Conservation (phyloP, 2,113 vertebrate genomes). For the Cyprinodon variegatus region DNA sequence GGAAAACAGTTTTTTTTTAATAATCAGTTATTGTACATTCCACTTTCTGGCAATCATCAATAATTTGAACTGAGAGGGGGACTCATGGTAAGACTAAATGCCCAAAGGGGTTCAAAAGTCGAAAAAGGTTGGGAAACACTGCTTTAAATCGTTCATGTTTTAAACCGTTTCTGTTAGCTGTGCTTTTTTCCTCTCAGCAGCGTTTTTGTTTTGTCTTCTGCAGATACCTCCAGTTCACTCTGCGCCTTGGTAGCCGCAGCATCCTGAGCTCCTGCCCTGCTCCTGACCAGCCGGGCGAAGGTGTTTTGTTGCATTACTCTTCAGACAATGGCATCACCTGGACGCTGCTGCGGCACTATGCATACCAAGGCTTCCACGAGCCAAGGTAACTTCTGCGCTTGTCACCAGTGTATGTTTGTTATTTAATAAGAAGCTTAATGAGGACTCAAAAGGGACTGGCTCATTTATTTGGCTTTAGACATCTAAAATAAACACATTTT, state of each 20-base stretch:
- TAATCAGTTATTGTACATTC: too few relatives aligned
- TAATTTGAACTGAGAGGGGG: too few relatives aligned
- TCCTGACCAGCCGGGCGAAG: conserved; percentile 94
- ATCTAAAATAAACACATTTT: neutral
- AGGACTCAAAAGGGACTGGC: too few relatives aligned
- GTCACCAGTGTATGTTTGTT: neutral
- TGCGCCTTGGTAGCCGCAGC: conserved; percentile 93
- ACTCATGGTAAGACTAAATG: too few relatives aligned
- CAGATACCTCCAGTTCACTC: conserved; percentile 96
- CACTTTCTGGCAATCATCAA: too few relatives aligned
- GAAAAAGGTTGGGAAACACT: too few relatives aligned
- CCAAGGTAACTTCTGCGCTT: conserved; percentile 83
- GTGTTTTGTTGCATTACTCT: conserved; percentile 94
- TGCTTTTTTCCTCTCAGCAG: neutral
- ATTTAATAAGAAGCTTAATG: neutral
- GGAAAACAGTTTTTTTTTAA: too few relatives aligned
- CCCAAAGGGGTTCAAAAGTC: too few relatives aligned
- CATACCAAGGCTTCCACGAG: conserved; percentile 94
- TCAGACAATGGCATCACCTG: conserved; percentile 97
- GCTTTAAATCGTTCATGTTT: neutral
- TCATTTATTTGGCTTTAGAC: too few relatives aligned
- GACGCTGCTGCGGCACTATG: conserved; percentile 94
- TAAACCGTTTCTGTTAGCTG: neutral
- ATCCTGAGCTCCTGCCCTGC: conserved; percentile 94
- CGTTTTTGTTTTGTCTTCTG: neutral